These are phyloP conservation scores for Hipparchia semele DNA, from an alignment of 2,888 invertebrate species.

Conservation along the genomic window DNA sequence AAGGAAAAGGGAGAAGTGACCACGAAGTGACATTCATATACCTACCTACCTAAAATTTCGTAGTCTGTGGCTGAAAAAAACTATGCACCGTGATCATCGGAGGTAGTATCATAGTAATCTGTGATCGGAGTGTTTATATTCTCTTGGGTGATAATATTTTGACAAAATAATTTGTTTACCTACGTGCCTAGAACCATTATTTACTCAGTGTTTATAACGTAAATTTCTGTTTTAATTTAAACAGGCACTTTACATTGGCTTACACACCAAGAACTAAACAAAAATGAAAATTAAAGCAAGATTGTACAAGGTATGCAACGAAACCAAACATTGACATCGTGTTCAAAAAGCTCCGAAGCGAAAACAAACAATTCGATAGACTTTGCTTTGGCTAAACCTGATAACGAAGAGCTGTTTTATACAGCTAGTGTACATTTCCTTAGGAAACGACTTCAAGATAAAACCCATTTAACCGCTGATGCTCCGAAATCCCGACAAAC, in stretches of 20 bases:
- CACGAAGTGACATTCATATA: too few relatives aligned
- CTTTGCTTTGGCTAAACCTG: conserved; percentile 41
- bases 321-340: conserved; percentile 38
- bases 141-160: not conserved
- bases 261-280: conserved; percentile 3
- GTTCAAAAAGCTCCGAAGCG: conserved; percentile 32
- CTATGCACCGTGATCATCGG: not conserved
- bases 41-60: not conserved
- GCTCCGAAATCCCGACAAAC: conserved; percentile 40
- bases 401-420: conserved; percentile 64
- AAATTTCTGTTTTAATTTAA: conserved; percentile 19
- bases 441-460: conserved; percentile 63
- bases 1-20: too few relatives aligned
- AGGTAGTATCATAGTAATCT: too few relatives aligned
- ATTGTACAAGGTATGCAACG: conserved; percentile 47
- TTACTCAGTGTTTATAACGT: not conserved
- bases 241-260: not conserved
- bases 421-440: conserved; percentile 72
- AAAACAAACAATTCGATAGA: conserved; percentile 35
- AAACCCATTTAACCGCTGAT: conserved; percentile 42
- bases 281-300: conserved; percentile 30
- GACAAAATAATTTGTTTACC: conserved; percentile 5
- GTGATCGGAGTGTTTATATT: not conserved
- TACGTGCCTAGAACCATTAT: too few relatives aligned
- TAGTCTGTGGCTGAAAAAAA: not conserved